Evolutionary conservation across 1,140 invertebrate species (phyloP).

Genomic region (Triops longicaudatus): DNA sequence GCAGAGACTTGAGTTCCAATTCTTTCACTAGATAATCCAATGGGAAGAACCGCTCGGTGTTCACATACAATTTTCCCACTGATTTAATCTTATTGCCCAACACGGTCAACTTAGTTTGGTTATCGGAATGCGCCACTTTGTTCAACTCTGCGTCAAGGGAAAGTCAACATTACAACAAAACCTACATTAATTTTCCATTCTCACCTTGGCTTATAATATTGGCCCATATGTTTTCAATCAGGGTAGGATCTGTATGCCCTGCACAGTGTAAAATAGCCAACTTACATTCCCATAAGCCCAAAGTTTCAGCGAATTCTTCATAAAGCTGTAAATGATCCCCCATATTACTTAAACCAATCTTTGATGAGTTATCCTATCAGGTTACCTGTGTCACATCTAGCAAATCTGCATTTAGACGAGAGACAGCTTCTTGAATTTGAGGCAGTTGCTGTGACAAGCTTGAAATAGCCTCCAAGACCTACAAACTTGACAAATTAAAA

Average conservation of each 20-base stretch:
- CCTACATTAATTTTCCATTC: not conserved
- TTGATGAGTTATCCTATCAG: constrained; percentile 19
- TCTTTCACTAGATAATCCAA: constrained; percentile 25
- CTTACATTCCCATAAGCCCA: constrained; percentile 74
- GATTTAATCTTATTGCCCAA: constrained; percentile 21
- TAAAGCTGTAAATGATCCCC: constrained; percentile 36
- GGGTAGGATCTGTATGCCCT: constrained; percentile 60
- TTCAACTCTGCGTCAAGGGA: constrained; percentile 16
- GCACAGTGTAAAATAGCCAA: constrained; percentile 75
- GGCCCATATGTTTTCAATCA: constrained; percentile 31
- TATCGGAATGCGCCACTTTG: constrained; percentile 23
- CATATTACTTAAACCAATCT: constrained; percentile 15
- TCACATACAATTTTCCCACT: constrained; percentile 20
- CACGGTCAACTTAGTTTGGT: constrained; percentile 21
- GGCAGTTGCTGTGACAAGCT: constrained; percentile 43
- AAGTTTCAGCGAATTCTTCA: constrained; percentile 69
- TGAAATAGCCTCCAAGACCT: constrained; percentile 55
- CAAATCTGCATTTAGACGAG: constrained; percentile 46
- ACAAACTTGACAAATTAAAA: constrained; percentile 32
- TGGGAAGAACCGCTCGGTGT: constrained; percentile 28
- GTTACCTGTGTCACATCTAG: constrained; percentile 46
- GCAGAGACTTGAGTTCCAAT: constrained; percentile 19
- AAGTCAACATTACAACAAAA: not conserved
- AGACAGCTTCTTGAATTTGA: constrained; percentile 37
- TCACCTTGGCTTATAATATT: constrained; percentile 26